Conservation (phyloP, 1,140 invertebrate species). For the Colletes gigas region DNA sequence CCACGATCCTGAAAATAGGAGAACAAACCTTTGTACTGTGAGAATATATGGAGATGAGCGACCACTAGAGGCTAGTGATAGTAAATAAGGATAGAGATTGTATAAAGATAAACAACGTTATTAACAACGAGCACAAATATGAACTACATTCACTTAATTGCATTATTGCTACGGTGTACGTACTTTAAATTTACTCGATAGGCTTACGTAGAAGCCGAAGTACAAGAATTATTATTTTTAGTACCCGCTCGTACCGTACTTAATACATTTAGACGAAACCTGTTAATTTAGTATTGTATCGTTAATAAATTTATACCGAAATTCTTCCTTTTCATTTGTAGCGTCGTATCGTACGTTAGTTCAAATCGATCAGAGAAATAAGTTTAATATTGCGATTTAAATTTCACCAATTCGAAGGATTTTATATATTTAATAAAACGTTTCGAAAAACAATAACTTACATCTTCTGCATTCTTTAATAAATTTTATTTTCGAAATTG, state of each 20-base stretch:
- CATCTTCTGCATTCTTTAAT: too few species aligned
- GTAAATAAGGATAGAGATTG: conserved; percentile 15
- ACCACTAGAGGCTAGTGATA: conserved; percentile 34
- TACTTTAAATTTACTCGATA: conserved; percentile 21
- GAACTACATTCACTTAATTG: conserved; percentile 32
- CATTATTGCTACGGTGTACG: not conserved
- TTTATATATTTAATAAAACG: not conserved
- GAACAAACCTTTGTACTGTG: conserved; percentile 9
- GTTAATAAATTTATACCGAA: not conserved
- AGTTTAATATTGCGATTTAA: not conserved
- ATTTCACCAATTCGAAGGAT: not conserved
- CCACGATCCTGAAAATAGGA: too few species aligned
- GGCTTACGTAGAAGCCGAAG: conserved; percentile 40
- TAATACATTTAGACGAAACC: not conserved
- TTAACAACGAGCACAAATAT: conserved; percentile 33
- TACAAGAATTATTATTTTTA: conserved; percentile 20
- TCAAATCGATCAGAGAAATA: not conserved
- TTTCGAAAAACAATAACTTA: too few species aligned
- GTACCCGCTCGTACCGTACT: not conserved
- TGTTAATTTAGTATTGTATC: not conserved
- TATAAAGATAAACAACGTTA: not conserved
- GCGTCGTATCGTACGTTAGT: not conserved
- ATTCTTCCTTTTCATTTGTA: not conserved
- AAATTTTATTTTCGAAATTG: not conserved
- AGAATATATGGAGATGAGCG: conserved; percentile 6